phyloP scores from a whole-genome alignment of 2,113 vertebrate genomes.

The Alectura lathami region DNA sequence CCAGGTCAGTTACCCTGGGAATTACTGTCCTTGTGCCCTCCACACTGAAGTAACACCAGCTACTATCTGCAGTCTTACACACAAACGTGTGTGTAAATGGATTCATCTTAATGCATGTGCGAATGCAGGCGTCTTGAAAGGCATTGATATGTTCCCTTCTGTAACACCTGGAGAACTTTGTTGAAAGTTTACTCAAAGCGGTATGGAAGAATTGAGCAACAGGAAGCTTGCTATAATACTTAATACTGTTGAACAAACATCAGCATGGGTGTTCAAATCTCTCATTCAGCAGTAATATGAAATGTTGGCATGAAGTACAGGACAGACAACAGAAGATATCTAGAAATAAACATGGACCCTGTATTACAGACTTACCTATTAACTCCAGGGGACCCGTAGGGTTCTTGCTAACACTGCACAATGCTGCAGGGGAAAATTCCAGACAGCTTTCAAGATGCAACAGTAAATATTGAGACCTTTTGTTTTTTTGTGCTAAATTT shows the following conservation, averaged over 20 bases:
- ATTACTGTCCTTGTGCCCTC: not conserved
- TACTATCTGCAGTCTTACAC: not conserved
- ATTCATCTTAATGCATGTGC: not conserved
- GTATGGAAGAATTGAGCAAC: not conserved
- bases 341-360: constrained; percentile 75
- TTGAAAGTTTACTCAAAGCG: fast-evolving
- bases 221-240: constrained; percentile 32
- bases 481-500: not conserved
- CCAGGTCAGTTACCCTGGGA: not conserved
- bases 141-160: not conserved
- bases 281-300: constrained; percentile 40
- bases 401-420: constrained; percentile 67
- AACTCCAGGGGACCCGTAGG: constrained; percentile 11
- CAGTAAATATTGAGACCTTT: fast-evolving
- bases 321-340: constrained; percentile 72
- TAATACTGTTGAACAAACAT: constrained; percentile 44
- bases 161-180: not conserved
- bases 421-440: constrained; percentile 47
- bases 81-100: not conserved
- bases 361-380: constrained; percentile 68
- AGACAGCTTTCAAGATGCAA: not conserved
- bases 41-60: not conserved
- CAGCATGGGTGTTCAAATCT: not conserved
- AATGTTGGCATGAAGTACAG: constrained; percentile 52
- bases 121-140: not conserved